These are phyloP conservation scores for Aleadryas rufinucha DNA, from an alignment of 2,113 vertebrate species.

Conservation along the genomic window DNA sequence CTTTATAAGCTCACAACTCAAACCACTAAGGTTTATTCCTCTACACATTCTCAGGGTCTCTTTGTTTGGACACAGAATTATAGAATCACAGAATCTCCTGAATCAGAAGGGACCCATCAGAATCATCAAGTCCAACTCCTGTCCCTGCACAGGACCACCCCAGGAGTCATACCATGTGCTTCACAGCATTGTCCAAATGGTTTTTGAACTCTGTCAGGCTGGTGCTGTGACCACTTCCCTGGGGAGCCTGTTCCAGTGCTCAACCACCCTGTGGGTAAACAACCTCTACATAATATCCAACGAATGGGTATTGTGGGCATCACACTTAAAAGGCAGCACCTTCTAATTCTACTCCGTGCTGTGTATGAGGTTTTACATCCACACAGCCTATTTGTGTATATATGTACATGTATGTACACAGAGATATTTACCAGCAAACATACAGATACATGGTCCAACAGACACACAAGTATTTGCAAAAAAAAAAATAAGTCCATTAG, in stretches of 20 bases:
- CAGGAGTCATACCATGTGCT: not conserved
- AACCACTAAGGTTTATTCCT: not conserved
- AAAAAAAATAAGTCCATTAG: not conserved
- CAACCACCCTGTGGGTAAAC: not conserved
- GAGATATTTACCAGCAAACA: not conserved
- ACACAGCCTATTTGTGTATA: not conserved
- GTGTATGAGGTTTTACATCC: not conserved
- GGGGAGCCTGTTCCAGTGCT: not conserved
- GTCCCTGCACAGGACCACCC: not conserved
- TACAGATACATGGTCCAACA: fast-evolving
- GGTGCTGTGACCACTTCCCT: not conserved
- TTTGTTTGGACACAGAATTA: not conserved
- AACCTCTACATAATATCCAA: not conserved
- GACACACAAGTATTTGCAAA: not conserved
- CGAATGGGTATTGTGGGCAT: not conserved
- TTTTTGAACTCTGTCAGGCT: not conserved
- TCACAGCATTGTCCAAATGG: not conserved
- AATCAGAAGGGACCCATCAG: not conserved
- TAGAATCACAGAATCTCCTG: not conserved
- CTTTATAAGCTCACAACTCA: not conserved
- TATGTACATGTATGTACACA: not conserved
- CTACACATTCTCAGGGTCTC: not conserved
- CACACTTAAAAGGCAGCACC: not conserved
- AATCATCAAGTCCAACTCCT: not conserved
- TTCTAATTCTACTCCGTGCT: not conserved